Evolutionary conservation across 2,113 vertebrate species (phyloP), one percentile per base, ranked within the genome.

Genomic region (Hemicordylus capensis): DNA sequence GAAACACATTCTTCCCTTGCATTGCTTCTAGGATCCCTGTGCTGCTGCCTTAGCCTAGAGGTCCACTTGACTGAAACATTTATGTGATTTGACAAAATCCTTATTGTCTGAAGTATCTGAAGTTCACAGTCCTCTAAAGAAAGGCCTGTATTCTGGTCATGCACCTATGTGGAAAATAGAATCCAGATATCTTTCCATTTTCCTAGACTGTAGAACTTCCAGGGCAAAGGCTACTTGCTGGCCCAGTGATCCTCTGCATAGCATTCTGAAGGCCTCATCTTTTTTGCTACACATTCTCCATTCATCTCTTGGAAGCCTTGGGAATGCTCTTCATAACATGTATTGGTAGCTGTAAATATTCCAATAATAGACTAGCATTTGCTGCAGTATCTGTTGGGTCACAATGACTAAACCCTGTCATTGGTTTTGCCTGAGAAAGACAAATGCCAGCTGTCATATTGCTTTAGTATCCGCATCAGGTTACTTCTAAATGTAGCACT

Each of bases 391-490:
- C 54, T 76, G 39, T 87, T 39, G 70, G 82, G 28, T 24, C 0
- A 11, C 44, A 56, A 14, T 81, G 54, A 85, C 46, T 78, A 15
- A 88, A 75, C 15, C 86, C 48, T 73, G 81, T 73, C 87, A 73
- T 76, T 82, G 79, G 28, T 76, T 79, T 87, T 4, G 81, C 80
- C 86, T 81, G 90, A 77, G 82, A 91, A 87, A 91, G 93, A 92
- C 74, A 39, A 93, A 78, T 87, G 85, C 86, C 90, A 90, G 84
- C 84, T 90, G 88, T 93, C 89, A 31, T 79, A 59, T 75, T 90
- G 8, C 72, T 80, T 90, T 90, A 90, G 84, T n/a, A n/a, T n/a
- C n/a, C n/a, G n/a, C 56, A 81, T 92, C 80, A 76, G 51, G 42
- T 87, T 91, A 46, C 88, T 61, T 90, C 51, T 89, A 86, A 88